phyloP scores from a whole-genome alignment of 2,113 vertebrate genomes.

The Zosterops borbonicus region DNA sequence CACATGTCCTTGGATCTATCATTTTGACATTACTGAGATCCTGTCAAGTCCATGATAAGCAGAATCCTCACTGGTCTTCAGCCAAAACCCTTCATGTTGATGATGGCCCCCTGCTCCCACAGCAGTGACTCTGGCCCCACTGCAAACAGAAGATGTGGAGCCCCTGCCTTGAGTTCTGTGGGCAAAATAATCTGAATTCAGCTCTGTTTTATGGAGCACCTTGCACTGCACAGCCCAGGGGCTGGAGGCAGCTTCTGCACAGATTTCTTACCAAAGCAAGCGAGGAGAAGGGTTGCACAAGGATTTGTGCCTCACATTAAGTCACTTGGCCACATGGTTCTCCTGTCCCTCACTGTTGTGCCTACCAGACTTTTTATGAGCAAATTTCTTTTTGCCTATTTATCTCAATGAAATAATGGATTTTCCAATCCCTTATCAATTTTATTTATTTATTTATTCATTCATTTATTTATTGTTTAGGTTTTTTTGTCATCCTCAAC shows the following conservation, averaged over 20 bases:
- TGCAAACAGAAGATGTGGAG: background rate
- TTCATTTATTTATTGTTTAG: background rate
- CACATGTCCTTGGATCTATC: background rate
- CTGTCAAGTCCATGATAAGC: background rate
- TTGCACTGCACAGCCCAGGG: background rate
- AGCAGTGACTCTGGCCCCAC: background rate
- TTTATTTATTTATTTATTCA: background rate
- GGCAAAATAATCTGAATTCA: background rate
- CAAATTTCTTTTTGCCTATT: background rate
- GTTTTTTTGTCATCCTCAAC: background rate
- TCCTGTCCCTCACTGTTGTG: background rate
- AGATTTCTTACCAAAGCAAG: background rate
- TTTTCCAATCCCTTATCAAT: background rate
- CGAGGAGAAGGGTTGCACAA: background rate
- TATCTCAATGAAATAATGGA: background rate
- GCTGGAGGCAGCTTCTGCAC: background rate
- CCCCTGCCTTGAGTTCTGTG: background rate
- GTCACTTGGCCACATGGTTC: rapidly evolving
- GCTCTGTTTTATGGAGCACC: background rate
- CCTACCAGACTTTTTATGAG: background rate
- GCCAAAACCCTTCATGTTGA: background rate
- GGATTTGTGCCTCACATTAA: background rate
- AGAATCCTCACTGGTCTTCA: background rate
- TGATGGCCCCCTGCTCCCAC: background rate
- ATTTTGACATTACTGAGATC: background rate